phyloP scores from a whole-genome alignment of 2,888 invertebrate species.

The Congeria kusceri region DNA sequence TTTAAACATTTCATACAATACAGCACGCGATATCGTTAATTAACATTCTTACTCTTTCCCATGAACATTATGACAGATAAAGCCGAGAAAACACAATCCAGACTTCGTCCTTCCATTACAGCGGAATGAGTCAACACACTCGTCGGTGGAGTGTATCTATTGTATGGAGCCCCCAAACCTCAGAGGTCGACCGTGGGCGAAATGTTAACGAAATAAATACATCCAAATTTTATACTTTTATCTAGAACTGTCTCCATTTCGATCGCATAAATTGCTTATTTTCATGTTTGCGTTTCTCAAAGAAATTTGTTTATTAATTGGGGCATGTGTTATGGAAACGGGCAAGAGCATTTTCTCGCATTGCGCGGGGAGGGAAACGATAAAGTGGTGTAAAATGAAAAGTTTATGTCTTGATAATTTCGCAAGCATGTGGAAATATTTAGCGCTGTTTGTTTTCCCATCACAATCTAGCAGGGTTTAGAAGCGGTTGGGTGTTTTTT shows the following conservation, averaged over 20 bases:
- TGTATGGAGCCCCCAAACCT: too few species aligned
- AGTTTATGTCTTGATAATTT: conserved; percentile 45
- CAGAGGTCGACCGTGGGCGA: too few species aligned
- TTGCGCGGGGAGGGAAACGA: background rate
- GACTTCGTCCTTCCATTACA: too few species aligned
- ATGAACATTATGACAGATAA: too few species aligned
- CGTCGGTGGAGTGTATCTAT: too few species aligned
- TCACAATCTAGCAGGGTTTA: conserved; percentile 15
- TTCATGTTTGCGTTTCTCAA: background rate
- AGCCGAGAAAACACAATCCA: too few species aligned
- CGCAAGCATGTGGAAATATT: conserved; percentile 52
- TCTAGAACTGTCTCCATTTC: background rate
- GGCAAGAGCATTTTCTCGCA: background rate
- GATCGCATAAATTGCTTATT: conserved; percentile 2
- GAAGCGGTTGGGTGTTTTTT: background rate
- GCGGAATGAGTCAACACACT: too few species aligned
- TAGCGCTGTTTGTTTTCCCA: conserved; percentile 53
- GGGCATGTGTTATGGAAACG: background rate
- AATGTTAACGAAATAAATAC: conserved; percentile 1
- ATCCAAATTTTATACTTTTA: background rate
- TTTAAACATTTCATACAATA: too few species aligned
- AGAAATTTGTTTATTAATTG: conserved; percentile 8
- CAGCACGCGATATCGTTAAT: too few species aligned
- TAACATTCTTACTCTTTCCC: too few species aligned
- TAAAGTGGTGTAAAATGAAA: conserved; percentile 46